Conservation (phyloP, 1,140 invertebrate genomes). For the Sycophila sp. region DNA sequence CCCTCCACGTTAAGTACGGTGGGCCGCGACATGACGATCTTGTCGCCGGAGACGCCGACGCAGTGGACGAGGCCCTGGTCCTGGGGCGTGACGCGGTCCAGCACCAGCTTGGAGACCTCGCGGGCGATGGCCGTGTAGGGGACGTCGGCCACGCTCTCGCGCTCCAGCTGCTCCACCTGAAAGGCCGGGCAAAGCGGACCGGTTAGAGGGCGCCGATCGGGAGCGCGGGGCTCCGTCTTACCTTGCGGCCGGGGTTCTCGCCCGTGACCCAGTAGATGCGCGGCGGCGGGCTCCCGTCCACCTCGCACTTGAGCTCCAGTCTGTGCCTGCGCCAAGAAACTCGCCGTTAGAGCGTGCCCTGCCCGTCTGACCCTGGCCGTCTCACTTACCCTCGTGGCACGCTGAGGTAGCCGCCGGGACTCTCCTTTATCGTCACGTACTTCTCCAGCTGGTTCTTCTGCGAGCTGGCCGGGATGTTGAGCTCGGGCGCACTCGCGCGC, state of each 20-base stretch:
- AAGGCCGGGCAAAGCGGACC: neutral
- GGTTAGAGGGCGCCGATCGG: neutral
- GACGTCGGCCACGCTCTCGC: conserved; percentile 43
- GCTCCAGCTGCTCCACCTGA: conserved; percentile 47
- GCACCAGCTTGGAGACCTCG: conserved; percentile 73
- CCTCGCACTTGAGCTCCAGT: conserved; percentile 75
- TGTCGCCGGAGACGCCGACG: conserved; percentile 72
- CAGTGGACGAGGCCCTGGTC: conserved; percentile 77
- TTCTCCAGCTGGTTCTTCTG: conserved; percentile 18
- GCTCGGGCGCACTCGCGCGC: conserved; percentile 15
- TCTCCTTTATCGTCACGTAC: conserved; percentile 32
- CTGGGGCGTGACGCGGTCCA: conserved; percentile 70
- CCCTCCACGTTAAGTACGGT: conserved; percentile 58
- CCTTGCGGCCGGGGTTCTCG: conserved; percentile 70
- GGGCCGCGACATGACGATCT: conserved; percentile 65
- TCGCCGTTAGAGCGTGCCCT: too few relatives aligned
- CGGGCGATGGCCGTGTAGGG: conserved; percentile 67
- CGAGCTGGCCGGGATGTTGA: neutral
- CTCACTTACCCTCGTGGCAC: conserved; percentile 7
- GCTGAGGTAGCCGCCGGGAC: conserved; percentile 19
- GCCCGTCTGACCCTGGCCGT: too few relatives aligned
- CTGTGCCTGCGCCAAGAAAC: conserved; percentile 44
- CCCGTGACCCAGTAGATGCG: conserved; percentile 76
- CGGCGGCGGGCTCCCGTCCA: conserved; percentile 75
- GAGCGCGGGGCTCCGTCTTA: conserved; percentile 50